Conservation (phyloP, 2,888 invertebrate species). For the Nomada fabriciana region DNA sequence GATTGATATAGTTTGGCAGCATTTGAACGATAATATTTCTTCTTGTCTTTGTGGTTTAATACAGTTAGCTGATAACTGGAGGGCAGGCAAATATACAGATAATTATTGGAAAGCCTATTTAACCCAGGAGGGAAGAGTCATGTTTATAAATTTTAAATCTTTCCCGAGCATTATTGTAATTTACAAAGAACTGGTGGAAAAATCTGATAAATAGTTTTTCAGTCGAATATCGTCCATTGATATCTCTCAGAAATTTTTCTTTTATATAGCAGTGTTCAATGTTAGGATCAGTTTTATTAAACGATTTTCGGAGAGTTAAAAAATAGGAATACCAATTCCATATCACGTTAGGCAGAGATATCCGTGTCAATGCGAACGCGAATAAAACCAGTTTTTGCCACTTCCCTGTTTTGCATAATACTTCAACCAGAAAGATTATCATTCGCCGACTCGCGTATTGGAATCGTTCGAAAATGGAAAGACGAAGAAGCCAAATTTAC, state of each 20-base stretch:
- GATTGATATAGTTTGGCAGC: constrained; percentile 49
- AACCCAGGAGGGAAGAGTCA: background rate
- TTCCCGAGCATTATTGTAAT: no score
- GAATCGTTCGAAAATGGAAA: constrained; percentile 16
- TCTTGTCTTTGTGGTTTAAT: background rate
- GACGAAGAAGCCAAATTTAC: background rate
- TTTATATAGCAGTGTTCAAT: no score
- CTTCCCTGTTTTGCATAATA: constrained; percentile 29
- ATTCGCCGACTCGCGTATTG: background rate
- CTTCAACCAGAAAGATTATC: constrained; percentile 35
- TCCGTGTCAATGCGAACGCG: constrained; percentile 7
- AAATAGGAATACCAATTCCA: constrained; percentile 1
- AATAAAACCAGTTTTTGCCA: constrained; percentile 30
- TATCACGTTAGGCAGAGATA: constrained; percentile 1
- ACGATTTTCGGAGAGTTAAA: background rate
- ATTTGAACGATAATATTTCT: constrained; percentile 20
- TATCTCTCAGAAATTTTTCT: no score
- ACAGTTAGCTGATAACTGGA: background rate
- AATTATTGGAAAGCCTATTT: background rate
- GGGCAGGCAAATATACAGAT: background rate
- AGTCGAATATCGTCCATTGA: no score
- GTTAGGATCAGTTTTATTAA: background rate
- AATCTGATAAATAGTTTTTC: background rate
- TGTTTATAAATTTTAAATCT: background rate
- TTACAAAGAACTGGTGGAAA: no score